These are phyloP conservation scores for Sinella curviseta DNA, from an alignment of 1,140 invertebrate genomes.

Conservation along the genomic window DNA sequence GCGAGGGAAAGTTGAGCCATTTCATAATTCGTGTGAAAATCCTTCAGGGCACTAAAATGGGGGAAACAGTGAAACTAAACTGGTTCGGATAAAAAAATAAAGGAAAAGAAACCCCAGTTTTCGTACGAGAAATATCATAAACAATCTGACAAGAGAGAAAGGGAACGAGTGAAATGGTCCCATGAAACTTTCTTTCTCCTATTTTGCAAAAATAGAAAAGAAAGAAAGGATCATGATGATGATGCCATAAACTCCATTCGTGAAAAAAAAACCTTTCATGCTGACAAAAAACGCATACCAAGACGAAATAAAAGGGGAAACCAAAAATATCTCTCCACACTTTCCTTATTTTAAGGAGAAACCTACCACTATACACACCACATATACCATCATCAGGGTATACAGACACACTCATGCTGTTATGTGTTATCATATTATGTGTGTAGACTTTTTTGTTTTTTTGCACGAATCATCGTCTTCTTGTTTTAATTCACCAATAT, in stretches of 20 bases:
- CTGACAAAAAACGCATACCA: background rate
- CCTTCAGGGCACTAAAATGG: conserved; percentile 8
- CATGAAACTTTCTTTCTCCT: background rate
- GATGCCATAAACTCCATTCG: conserved; percentile 9
- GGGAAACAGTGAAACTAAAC: background rate
- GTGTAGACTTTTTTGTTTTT: too few species aligned
- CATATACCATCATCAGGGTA: too few species aligned
- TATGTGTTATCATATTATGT: too few species aligned
- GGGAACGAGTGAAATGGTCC: conserved; percentile 13
- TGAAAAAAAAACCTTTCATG: conserved; percentile 14
- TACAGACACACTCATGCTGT: too few species aligned
- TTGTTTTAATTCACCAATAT: background rate
- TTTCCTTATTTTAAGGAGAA: too few species aligned
- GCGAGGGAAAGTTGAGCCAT: conserved; percentile 1
- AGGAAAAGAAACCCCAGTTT: background rate
- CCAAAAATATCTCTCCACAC: background rate
- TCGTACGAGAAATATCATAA: conserved; percentile 6
- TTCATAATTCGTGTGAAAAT: conserved; percentile 16
- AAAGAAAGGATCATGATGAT: background rate
- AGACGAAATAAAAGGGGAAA: too few species aligned
- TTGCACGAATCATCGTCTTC: conserved; percentile 11
- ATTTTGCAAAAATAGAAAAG: too few species aligned
- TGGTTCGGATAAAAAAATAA: background rate
- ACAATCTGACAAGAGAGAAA: conserved; percentile 14
- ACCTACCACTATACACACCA: too few species aligned